Evolutionary conservation across 2,888 invertebrate genomes (phyloP).

Genomic region (Flabesymbios commensalis): DNA sequence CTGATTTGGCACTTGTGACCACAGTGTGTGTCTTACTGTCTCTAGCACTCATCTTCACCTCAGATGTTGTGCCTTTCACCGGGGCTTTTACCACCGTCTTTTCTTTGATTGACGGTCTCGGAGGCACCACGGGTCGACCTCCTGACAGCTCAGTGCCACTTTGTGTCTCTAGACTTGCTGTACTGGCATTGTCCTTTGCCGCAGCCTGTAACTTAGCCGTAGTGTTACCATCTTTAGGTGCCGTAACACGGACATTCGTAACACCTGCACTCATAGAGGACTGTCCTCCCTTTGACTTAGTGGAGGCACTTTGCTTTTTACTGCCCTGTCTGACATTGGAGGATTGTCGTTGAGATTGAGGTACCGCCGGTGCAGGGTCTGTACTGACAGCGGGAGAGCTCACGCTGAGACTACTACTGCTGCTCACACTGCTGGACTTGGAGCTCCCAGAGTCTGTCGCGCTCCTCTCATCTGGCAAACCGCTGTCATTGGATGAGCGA

Average conservation of each 20-base stretch:
- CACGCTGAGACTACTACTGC: conserved; percentile 18
- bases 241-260: background rate
- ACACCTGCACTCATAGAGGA: background rate
- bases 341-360: background rate
- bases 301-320: background rate
- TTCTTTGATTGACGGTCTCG: too few relatives aligned
- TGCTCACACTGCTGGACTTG: conserved; percentile 11
- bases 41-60: too few relatives aligned
- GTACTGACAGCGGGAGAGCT: background rate
- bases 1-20: too few relatives aligned
- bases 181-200: background rate
- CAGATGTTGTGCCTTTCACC: too few relatives aligned
- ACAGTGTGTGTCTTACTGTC: too few relatives aligned
- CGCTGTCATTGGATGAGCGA: conserved; percentile 25
- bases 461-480: conserved; percentile 21
- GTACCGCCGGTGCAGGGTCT: background rate
- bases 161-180: background rate
- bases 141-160: background rate
- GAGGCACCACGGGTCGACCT: background rate
- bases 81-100: too few relatives aligned
- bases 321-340: conserved; percentile 4
- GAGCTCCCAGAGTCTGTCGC: conserved; percentile 19
- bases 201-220: background rate
- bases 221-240: background rate
- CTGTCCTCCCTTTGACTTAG: background rate